Base-by-base conservation (phyloP, 92 coral and sea anemone genomes). In the Siderastrea radians region DNA sequence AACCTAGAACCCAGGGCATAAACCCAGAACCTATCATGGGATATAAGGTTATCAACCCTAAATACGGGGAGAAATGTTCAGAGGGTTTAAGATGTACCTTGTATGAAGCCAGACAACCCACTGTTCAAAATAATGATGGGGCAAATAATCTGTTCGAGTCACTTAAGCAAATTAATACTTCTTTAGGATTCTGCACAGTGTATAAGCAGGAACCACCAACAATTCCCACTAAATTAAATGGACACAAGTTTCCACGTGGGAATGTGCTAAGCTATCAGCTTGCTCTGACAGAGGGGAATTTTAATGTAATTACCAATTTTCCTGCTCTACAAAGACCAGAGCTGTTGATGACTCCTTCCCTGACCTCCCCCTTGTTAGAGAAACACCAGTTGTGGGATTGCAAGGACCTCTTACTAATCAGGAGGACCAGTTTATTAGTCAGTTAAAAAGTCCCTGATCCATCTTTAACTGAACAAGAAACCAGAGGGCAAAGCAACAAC, bases 1-100 rank as follows among this genome's bases (percentile, higher is more conserved):
- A 86, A 90, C 95, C 95, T 58, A 90, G 93, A 85, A 93, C 91
- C 26, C 71, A 85, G 77, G 93, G 93, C 45, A 85, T 93, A 53
- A 65, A 77, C 53, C 71, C 91, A 52, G 95, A 93, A 59, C 93
- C 91, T 68, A 75, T 92, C 52, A 86, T 92, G 93, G 95, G 91
- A 16, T 88, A 68, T 80, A 84, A 81, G 7, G 86, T 89, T 12
- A 84, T 79, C 46, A 82, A 74, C 70, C 93, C 95, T 6, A 86
- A 81, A 82, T 90, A 89, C 66, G 15, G 79, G 63, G 84, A 64
- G 45, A 86, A 74, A 90, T 63, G 80, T 55, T 74, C 90, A 51
- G 90, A 75, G 85, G 95, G 93, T 47, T 73, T 92, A 44, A 78
- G 76, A 60, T 88, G 91, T 58, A 89, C 93, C 10, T 88, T 92